Evolutionary conservation across 2,797 vertebrate genomes (phyloP).

Genomic region (Carapus acus): DNA sequence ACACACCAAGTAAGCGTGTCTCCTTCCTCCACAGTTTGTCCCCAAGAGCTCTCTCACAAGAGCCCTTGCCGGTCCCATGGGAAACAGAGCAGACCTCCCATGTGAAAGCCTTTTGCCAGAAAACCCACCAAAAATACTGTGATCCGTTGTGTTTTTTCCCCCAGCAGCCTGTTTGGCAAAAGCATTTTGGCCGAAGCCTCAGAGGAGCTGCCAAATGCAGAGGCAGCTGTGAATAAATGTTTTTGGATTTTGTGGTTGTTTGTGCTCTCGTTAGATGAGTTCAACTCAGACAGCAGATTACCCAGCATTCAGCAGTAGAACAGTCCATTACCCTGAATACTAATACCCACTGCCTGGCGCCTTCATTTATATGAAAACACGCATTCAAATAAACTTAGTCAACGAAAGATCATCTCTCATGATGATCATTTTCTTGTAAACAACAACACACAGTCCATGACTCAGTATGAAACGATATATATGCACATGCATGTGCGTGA

Average conservation of each 20-base stretch:
- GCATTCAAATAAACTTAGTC: too few relatives aligned
- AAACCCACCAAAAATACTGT: slow-evolving; percentile 29
- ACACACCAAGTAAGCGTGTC: slow-evolving; percentile 2
- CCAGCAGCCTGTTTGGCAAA: slow-evolving; percentile 1
- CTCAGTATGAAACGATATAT: too few relatives aligned
- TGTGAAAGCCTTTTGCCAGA: slow-evolving; percentile 31
- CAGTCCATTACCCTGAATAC: too few relatives aligned
- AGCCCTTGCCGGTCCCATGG: slow-evolving; percentile 8
- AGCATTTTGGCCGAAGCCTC: slow-evolving; percentile 28
- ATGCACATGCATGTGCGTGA: too few relatives aligned
- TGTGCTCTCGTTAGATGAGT: slow-evolving; percentile 31
- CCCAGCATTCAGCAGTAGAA: too few relatives aligned
- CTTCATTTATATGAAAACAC: too few relatives aligned
- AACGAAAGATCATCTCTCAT: too few relatives aligned
- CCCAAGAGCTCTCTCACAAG: not conserved
- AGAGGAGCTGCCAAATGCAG: slow-evolving; percentile 35
- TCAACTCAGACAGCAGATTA: slow-evolving; percentile 13
- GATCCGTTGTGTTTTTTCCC: slow-evolving; percentile 10
- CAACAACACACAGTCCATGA: too few relatives aligned
- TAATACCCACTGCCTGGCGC: too few relatives aligned
- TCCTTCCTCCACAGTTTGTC: not conserved
- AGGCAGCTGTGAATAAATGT: slow-evolving; percentile 34
- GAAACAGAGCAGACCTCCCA: not conserved
- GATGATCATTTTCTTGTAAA: too few relatives aligned
- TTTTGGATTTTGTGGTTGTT: slow-evolving; percentile 21